Evolutionary conservation across 2,888 invertebrate genomes (phyloP).

Genomic region (Pediacus dermestoides): DNA sequence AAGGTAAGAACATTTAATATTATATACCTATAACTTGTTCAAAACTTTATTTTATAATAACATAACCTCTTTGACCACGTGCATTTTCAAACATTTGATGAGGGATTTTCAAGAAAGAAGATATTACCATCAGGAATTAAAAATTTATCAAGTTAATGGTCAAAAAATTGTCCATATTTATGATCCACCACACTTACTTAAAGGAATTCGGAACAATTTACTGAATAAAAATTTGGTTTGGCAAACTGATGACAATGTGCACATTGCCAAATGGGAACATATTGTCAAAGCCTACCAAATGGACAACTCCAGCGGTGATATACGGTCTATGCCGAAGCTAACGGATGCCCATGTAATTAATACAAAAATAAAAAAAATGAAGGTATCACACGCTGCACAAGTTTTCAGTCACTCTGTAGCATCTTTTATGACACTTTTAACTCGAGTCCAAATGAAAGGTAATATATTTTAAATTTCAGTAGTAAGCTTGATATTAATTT

Average conservation of each 20-base stretch:
- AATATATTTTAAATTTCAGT: background rate
- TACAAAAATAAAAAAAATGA: constrained; percentile 16
- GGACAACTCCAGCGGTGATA: background rate
- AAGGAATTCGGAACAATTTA: constrained; percentile 1
- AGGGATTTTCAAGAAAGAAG: no score
- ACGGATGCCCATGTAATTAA: background rate
- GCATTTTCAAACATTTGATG: no score
- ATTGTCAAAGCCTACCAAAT: background rate
- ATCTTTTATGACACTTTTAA: constrained; percentile 8
- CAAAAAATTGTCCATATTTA: constrained; percentile 1
- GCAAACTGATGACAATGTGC: background rate
- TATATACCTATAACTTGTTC: no score
- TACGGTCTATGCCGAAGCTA: background rate
- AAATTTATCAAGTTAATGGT: background rate
- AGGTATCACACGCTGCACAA: constrained; percentile 15
- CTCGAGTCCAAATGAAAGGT: constrained; percentile 2
- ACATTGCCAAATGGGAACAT: background rate
- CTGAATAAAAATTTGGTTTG: background rate
- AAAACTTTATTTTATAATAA: no score
- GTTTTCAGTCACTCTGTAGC: constrained; percentile 17
- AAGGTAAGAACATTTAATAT: no score
- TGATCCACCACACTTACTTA: background rate
- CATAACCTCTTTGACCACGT: no score
- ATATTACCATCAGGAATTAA: no score
- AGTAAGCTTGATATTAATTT: no score